Base-by-base conservation (phyloP, 1,140 invertebrate species). In the Dryas iulia region DNA sequence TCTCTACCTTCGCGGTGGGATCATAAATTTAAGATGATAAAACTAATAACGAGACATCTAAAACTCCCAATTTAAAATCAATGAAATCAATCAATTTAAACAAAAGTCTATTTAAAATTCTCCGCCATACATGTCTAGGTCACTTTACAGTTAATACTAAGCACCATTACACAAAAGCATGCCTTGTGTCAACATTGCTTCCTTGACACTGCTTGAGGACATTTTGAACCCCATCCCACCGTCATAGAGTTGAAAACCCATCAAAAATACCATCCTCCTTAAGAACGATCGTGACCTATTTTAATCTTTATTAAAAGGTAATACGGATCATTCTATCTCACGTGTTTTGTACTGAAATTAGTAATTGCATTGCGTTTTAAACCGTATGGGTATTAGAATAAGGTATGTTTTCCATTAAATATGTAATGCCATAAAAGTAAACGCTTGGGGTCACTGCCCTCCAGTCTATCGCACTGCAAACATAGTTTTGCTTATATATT, bases 391-490 rank as follows among this genome's bases (percentile, higher is more conserved):
- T 25, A 23, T 23, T 5, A 21, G 0, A 21, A 5, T 64, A 56
- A 35, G 57, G 62, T 35, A 0, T 12, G 21, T 12, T 33, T 47
- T 25, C 18, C 71, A 59, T 24, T 71, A 59, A 8, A 60, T 69
- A 26, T 61, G 21, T 63, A 52, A 69, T 56, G 53, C 75, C 77
- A 77, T 81, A 75, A 77, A 81, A 59, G 77, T 76, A 69, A 79
- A 77, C 62, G 72, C 61, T 60, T 65, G 76, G 77, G 81, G 75
- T 83, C 76, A 75, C 64, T 74, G 76, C 54, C 71, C 79, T 68
- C 73, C 62, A 66, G 67, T 57, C 67, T 70, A 63, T 74, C 65
- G 70, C 65, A 60, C 68, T 12, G 67, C 65, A 25, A 63, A 77
- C 71, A 64, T 65, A 70, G 26, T 62, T 21, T 47, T 59, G 33